Conservation (phyloP, 2,888 invertebrate species). For the Linyphia triangularis region DNA sequence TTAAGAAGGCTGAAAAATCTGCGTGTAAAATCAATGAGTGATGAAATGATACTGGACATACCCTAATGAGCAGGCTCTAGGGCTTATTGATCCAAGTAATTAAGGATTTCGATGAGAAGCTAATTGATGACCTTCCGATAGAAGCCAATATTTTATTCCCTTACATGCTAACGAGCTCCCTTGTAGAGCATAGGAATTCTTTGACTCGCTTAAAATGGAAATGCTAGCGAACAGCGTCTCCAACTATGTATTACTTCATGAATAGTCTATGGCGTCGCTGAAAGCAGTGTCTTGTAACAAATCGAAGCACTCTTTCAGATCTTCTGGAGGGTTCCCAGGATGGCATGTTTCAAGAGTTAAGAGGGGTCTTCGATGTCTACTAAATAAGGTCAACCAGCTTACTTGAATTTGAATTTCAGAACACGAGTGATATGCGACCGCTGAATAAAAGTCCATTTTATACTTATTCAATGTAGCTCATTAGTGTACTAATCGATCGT, state of each 20-base stretch:
- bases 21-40: slow-evolving; percentile 60
- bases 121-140: slow-evolving; percentile 69
- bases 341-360: background rate
- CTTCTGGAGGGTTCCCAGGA: background rate
- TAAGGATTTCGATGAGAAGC: slow-evolving; percentile 69
- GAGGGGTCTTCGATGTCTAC: too few species aligned
- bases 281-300: background rate
- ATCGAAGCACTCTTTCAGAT: slow-evolving; percentile 4
- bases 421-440: too few species aligned
- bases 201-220: slow-evolving; percentile 61
- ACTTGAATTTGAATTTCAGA: too few species aligned
- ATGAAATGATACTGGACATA: slow-evolving; percentile 70
- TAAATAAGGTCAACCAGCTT: too few species aligned
- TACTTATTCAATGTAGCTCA: too few species aligned
- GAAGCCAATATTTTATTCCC: slow-evolving; percentile 68
- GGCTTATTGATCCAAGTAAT: slow-evolving; percentile 71
- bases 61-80: slow-evolving; percentile 67
- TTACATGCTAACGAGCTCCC: slow-evolving; percentile 54
- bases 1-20: slow-evolving; percentile 64
- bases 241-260: slow-evolving; percentile 40
- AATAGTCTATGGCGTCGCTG: slow-evolving; percentile 6
- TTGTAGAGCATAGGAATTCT: slow-evolving; percentile 41
- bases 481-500: too few species aligned
- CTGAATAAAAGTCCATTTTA: too few species aligned
- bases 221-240: slow-evolving; percentile 1